Conservation (phyloP, 2,113 vertebrate genomes). For the Brachyhypopomus gauderio region DNA sequence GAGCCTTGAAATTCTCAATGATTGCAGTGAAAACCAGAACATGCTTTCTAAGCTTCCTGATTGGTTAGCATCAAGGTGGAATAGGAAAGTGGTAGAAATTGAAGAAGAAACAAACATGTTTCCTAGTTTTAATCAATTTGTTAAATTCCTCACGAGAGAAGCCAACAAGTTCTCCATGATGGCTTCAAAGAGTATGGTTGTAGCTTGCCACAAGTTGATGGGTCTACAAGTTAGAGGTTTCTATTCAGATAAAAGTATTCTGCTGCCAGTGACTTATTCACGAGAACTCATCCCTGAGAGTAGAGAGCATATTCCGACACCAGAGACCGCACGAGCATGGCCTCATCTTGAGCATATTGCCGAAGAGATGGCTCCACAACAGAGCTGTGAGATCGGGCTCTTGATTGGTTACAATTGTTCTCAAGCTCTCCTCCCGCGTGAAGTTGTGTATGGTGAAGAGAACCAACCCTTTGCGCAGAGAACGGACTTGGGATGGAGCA, state of each 20-base stretch:
- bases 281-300: conserved; percentile 17
- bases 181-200: neutral
- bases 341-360: conserved; percentile 16
- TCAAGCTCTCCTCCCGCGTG: conserved; percentile 12
- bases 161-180: conserved; percentile 1
- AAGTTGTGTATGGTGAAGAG: neutral
- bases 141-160: neutral
- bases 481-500: neutral
- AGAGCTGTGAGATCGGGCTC: conserved; percentile 3
- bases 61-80: conserved; percentile 50
- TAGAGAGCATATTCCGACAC: neutral
- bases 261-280: neutral
- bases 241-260: neutral
- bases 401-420: conserved; percentile 2
- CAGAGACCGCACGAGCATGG: neutral
- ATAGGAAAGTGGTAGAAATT: conserved; percentile 22
- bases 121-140: conserved; percentile 49
- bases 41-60: conserved; percentile 44
- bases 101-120: conserved; percentile 12
- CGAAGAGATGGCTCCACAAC: neutral
- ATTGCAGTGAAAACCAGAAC: conserved; percentile 44
- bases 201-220: neutral
- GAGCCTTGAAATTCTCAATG: conserved; percentile 11
- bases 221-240: conserved; percentile 8
- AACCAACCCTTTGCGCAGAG: neutral